Base-by-base conservation (phyloP, 2,888 invertebrate species). In the Tortrix viridana region DNA sequence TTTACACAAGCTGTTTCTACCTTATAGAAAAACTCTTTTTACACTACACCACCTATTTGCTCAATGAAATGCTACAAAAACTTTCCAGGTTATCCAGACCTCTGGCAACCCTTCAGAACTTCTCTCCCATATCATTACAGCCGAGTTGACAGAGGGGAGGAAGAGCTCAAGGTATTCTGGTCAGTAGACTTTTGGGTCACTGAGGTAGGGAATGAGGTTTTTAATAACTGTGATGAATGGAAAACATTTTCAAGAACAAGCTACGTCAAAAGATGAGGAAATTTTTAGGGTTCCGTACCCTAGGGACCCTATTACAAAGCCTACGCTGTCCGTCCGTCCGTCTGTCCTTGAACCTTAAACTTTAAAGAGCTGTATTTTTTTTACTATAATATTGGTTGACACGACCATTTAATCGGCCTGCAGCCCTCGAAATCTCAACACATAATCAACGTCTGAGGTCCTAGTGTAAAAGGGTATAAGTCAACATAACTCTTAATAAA, bases 111-210 rank as follows among this genome's bases (percentile, higher is more conserved):
- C 72, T 71, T 70, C 64, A 71, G 26, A 32, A 4, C 48, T 57
- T 60, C 64, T 68, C 66, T 59, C 59, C 53, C 52, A 55, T 22
- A 53, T 63, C 66, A 49, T 59, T 61, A 65, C 53, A 60, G 49
- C 59, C 64, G 65, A 67, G 57, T 49, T 59, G 44, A 37, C 59
- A 67, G 55, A 65, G 46, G 48, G 68, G 68, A 49, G 49, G 23
- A 57, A 63, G 16, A 59, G 81, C 23, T 75, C 79, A 68, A 56
- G 3, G 38, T 67, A 65, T 1, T 4, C 69, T 80, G 82, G 84
- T 62, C 37, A 26, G 43, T 80, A 80, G 81, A 81, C 75, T 81
- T 82, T 77, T 71, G 76, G 85, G 85, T 84, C 84, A 82, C 76
- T 72, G 72, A 73, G 73, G 75, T 70, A 71, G 71, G 74, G 69